A percentile compares a stretch with the other conserved stretches of the same genome.
These are phyloP conservation scores for Equus przewalskii DNA, from an alignment of 2,113 vertebrate genomes.

Conservation along the genomic window DNA sequence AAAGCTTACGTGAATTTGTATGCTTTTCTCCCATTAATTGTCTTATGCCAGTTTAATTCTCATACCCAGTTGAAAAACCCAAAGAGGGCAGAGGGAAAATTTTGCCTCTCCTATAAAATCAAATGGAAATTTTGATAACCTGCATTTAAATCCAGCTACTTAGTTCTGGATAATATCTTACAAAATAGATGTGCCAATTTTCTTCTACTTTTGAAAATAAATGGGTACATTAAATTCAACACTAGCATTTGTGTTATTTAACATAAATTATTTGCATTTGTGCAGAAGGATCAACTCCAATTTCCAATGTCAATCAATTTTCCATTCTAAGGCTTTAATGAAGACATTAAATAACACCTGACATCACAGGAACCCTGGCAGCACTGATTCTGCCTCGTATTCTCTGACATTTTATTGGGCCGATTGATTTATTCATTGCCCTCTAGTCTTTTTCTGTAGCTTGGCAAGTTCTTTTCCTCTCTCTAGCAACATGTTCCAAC, in stretches of 20 bases:
- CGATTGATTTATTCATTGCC: constrained; percentile 61
- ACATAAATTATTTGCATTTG: not conserved
- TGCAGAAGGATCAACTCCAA: not conserved
- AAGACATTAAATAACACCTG: not conserved
- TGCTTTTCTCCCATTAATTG: not conserved
- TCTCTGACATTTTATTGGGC: constrained; percentile 66
- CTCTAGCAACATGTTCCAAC: not conserved
- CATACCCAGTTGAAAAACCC: not conserved
- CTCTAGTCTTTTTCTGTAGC: not conserved
- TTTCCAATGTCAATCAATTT: not conserved
- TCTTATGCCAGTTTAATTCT: not conserved
- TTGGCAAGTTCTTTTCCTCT: not conserved
- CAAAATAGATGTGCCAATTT: not conserved
- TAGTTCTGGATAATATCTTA: not conserved
- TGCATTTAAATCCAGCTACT: not conserved
- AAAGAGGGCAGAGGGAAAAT: not conserved
- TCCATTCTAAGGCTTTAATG: constrained; percentile 28
- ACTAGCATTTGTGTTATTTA: not conserved
- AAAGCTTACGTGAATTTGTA: not conserved
- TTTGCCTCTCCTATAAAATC: not conserved
- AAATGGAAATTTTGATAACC: not conserved
- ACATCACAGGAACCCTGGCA: not conserved
- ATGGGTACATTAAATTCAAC: not conserved
- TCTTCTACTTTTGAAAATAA: constrained; percentile 28
- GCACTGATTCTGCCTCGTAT: not conserved